Base-by-base conservation (phyloP, 35 echinoderm and acorn worm species). In the Eucidaris tribuloides region DNA sequence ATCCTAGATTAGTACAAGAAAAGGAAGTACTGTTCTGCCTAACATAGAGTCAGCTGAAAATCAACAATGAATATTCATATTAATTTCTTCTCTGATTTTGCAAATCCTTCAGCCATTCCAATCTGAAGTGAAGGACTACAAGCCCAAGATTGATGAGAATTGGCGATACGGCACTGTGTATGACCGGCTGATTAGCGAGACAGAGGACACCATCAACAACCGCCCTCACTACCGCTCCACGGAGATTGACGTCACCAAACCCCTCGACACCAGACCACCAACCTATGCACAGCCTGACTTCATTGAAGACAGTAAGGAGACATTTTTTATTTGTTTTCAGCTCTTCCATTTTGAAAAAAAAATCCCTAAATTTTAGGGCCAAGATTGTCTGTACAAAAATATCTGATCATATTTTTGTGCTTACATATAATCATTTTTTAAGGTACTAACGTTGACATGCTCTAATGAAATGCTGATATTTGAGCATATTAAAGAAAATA, bases 91-190 rank as follows among this genome's bases (percentile, higher is more conserved):
- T n/a, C n/a, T n/a, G n/a, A n/a, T n/a, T n/a, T n/a, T n/a, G n/a
- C n/a, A n/a, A n/a, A n/a, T 31, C 42, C 22, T 28, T 20, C 86
- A 97, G 94, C 91, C 91, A 45, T 93, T 99, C 86, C 87, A 90
- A 68, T 78, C 43, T 40, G 96, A 99, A 7, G 91, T 99, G 23
- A 87, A 90, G 29, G 87, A 86, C 78, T 93, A 93, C 90, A 99
- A 93, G 45, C 96, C 96, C 7, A 92, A 79, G 65, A 85, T 93
- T 14, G 83, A 71, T 25, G 94, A 97, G 20, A 92, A 97, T 61
- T 59, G 63, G 45, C 71, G 94, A 19, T 78, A 88, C 1, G 94
- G 94, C 7, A 85, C 89, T 5, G 91, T 92, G 60, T 92, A 85
- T 17, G 94, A 97, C 57, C 79, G 83, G 32, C 76, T 97, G 15